Percentiles rank a stretch among this genome's conserved stretches.
Conservation (phyloP, 92 coral and sea anemone species). For the Umimayanthus kanabou region DNA sequence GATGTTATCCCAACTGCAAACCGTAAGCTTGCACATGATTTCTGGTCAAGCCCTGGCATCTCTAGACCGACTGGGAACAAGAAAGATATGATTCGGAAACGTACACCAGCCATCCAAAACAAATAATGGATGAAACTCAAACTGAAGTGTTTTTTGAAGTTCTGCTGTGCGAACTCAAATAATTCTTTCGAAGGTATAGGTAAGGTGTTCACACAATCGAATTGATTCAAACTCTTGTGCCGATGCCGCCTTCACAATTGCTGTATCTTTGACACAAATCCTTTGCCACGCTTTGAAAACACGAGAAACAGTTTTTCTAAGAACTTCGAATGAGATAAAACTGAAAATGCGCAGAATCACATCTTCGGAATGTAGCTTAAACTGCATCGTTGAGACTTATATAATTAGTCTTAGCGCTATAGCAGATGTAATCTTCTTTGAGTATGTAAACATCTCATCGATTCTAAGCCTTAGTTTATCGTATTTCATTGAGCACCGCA, state of each 20-base stretch:
- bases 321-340: slow-evolving; percentile 17
- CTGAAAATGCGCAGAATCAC: slow-evolving; percentile 9
- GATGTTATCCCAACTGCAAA: slow-evolving; percentile 46
- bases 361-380: slow-evolving; percentile 3
- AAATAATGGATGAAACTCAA: slow-evolving; percentile 65
- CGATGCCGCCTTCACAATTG: background rate
- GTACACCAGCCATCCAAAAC: slow-evolving; percentile 56
- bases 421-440: background rate
- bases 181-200: slow-evolving; percentile 9
- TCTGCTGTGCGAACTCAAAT: slow-evolving; percentile 20
- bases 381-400: background rate
- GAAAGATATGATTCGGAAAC: slow-evolving; percentile 46
- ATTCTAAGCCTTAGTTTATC: slow-evolving; percentile 10
- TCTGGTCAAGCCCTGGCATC: slow-evolving; percentile 57
- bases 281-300: slow-evolving; percentile 8
- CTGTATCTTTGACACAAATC: background rate
- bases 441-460: background rate
- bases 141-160: slow-evolving; percentile 67
- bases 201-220: slow-evolving; percentile 17
- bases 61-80: slow-evolving; percentile 71
- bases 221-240: slow-evolving; percentile 13
- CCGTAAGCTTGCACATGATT: slow-evolving; percentile 53
- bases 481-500: slow-evolving; percentile 3
- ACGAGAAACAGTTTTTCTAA: background rate
- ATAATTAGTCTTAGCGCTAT: background rate